Percentiles rank a stretch among this genome's conserved stretches.
Conservation (phyloP, 2,888 invertebrate genomes). For the Phorcus lineatus region DNA sequence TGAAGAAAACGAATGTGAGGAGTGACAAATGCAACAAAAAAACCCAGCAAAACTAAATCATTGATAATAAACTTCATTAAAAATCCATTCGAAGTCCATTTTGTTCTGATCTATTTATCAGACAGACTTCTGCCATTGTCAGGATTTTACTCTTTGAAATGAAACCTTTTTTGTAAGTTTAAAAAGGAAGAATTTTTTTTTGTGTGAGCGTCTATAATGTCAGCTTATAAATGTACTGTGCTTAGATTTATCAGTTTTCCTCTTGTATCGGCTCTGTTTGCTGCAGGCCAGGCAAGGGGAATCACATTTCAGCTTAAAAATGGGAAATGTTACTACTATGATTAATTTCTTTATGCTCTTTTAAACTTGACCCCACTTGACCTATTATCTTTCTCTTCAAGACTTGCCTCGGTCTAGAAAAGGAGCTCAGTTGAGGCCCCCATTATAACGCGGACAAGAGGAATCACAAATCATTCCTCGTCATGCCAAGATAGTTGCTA, state of each 20-base stretch:
- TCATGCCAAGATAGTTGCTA: too few species aligned
- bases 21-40: too few species aligned
- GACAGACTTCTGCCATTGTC: too few species aligned
- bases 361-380: conserved; percentile 8
- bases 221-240: not conserved
- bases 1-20: too few species aligned
- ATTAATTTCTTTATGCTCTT: not conserved
- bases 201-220: too few species aligned
- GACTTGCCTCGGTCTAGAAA: not conserved
- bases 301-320: not conserved
- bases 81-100: too few species aligned
- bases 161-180: too few species aligned
- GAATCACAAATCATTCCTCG: not conserved
- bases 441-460: not conserved
- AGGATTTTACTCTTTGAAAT: too few species aligned
- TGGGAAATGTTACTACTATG: conserved; percentile 1
- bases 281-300: not conserved
- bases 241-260: not conserved
- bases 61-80: too few species aligned
- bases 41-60: too few species aligned
- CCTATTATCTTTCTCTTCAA: not conserved
- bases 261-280: not conserved
- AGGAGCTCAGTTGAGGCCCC: not conserved
- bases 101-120: too few species aligned
- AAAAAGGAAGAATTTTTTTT: too few species aligned